Evolutionary conservation across 2,888 invertebrate genomes (phyloP).

Genomic region (Epirrhoe tristata): DNA sequence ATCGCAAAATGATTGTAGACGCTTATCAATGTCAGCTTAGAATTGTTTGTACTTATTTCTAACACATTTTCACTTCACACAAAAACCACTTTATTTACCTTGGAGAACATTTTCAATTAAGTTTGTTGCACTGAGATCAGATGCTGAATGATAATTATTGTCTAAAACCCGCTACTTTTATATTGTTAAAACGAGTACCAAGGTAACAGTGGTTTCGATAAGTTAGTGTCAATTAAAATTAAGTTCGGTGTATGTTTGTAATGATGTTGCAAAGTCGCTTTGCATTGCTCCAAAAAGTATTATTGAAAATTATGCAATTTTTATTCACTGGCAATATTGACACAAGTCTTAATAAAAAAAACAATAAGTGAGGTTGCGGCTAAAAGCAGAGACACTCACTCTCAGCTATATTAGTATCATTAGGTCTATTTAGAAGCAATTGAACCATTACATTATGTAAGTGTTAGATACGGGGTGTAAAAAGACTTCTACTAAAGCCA

Average conservation of each 20-base stretch:
- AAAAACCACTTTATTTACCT: conserved; percentile 58
- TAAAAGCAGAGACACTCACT: conserved; percentile 14
- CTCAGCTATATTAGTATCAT: conserved; percentile 12
- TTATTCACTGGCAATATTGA: conserved; percentile 51
- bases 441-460: conserved; percentile 1
- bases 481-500: too few species aligned
- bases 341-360: conserved; percentile 57
- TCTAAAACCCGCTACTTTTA: conserved; percentile 71
- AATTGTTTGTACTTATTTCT: not conserved
- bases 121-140: conserved; percentile 55
- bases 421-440: conserved; percentile 23
- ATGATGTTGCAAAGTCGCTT: conserved; percentile 63
- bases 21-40: not conserved
- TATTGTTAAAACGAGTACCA: conserved; percentile 72
- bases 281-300: conserved; percentile 57
- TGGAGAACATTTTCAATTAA: conserved; percentile 67
- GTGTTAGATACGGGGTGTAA: too few species aligned
- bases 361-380: conserved; percentile 43
- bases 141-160: conserved; percentile 68
- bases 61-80: not conserved
- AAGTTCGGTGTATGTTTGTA: conserved; percentile 61
- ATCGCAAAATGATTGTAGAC: not conserved
- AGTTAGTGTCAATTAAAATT: conserved; percentile 61
- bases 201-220: conserved; percentile 79
- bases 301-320: conserved; percentile 58